Base-by-base conservation (phyloP, 2,113 vertebrate species). In the Rhinichthys klamathensis region DNA sequence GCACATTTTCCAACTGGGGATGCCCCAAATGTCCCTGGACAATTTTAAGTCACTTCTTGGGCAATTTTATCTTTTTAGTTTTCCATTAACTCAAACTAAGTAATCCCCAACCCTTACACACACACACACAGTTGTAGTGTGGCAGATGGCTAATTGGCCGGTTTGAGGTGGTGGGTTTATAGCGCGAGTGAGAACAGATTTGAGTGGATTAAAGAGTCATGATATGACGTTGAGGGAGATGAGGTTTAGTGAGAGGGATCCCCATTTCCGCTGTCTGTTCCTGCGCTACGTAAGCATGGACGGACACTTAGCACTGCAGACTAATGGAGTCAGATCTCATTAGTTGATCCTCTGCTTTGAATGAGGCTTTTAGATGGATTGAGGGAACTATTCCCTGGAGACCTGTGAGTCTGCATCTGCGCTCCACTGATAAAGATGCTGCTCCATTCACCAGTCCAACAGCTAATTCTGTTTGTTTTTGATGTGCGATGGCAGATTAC, bases 61-160 rank as follows among this genome's bases (percentile, higher is more conserved):
- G 70, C 38, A 73, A 25, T 25, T 44, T 72, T 41, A 72, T 70
- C 35, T n/a, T 41, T 70, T 46, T 46, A 16, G 72, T 49, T n/a
- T 74, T 6, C 41, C 12, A 41, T 49, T 27, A 74, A 76, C 46
- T 76, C 27, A 1, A 76, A 15, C 16, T 49, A 75, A 75, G 74
- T 54, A 16, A 54, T 2, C 46, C 74, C 49, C 18, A 54, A 49
- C 46, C 58, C 35, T 27, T 15, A 41, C n/a, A 80, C 78, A 65
- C 85, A 35, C 30, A 65, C 75, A 72, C 30, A 65, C 75, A 79
- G 41, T 77, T 86, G 58, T 46, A 49, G 85, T 80, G 87, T 92
- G 93, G 94, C 96, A 97, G 96, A 97, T 97, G 96, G 96, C 94
- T 96, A 96, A 96, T 96, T 97, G 95, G 94, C 94, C 93, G 90